phyloP scores from a whole-genome alignment of 2,113 vertebrate species.

The Motacilla alba region DNA sequence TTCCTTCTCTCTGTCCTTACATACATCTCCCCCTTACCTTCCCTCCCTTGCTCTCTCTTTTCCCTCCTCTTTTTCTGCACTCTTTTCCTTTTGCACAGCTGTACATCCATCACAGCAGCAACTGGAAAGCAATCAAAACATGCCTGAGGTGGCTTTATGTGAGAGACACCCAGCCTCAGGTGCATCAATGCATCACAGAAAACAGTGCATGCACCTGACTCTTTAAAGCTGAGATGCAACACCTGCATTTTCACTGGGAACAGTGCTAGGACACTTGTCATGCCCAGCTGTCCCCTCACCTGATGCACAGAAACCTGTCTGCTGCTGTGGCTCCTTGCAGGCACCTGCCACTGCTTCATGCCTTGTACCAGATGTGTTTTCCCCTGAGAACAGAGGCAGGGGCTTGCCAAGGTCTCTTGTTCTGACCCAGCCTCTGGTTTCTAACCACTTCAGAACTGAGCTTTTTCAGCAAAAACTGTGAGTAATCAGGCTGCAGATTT shows the following conservation, averaged over 20 bases:
- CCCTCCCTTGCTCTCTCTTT: accelerated
- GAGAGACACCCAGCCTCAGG: neutral
- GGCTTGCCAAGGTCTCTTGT: neutral
- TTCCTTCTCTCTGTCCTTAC: neutral
- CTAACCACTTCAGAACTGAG: neutral
- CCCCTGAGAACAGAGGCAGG: neutral
- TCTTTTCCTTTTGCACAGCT: neutral
- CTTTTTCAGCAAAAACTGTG: neutral
- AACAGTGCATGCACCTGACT: neutral
- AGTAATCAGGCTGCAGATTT: neutral
- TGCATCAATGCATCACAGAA: neutral
- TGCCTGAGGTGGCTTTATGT: neutral
- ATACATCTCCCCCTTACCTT: neutral
- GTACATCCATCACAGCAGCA: neutral
- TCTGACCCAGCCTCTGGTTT: neutral
- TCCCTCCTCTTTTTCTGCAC: neutral
- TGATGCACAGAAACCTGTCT: neutral
- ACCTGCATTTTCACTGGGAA: neutral
- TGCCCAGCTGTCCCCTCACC: neutral
- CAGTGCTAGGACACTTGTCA: neutral
- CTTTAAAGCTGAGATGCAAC: neutral
- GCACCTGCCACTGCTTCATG: neutral
- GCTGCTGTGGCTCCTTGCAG: neutral
- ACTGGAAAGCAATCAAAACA: neutral
- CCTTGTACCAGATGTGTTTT: neutral